Evolutionary conservation across 2,797 vertebrate species (phyloP), one percentile per base, ranked within the genome.

Genomic region (Alectoris magna): DNA sequence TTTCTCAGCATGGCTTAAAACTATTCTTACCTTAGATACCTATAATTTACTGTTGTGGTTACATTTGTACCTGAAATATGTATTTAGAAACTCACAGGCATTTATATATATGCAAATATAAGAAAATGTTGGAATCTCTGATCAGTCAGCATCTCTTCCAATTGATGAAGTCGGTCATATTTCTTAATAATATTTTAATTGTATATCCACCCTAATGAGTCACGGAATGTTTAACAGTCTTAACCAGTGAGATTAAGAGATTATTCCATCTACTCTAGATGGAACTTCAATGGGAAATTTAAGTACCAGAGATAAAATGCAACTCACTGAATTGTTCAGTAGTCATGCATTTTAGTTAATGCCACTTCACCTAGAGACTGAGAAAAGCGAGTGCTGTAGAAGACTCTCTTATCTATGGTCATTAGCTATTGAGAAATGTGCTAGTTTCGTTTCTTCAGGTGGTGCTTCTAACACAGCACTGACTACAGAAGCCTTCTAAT

Each of bases 41-140:
- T 89, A 10, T 91, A 83, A 93, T 90, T 94, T 92, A 56, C 60
- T 91, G 36, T 77, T 91, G 23, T 49, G 26, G 36, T 82, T 91
- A 6, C 6, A 4, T 77, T 92, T 87, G 34, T 87, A 48, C 27
- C 58, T 74, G 49, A 85, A 94, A 93, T 71, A 26, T 4, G 0
- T 80, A 34, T 53, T 94, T 77, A 71, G 72, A 84, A 96, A 77
- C 34, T 79, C 34, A 36, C 5, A 14, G 12, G 8, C 93, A 58
- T 75, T 66, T 88, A 24, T 78, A 16, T 76, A 29, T 39, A 71
- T 87, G 72, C 76, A 90, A 86, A 91, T 55, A 43, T 11, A 69
- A 80, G 39, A 66, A 74, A 38, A 82, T 51, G 60, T 73, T 87
- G 43, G 63, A 85, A 91, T 18, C 21, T 78, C 17, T 77, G 16